phyloP scores from a whole-genome alignment of 2,888 invertebrate genomes.

The Boloria euphrosyne region DNA sequence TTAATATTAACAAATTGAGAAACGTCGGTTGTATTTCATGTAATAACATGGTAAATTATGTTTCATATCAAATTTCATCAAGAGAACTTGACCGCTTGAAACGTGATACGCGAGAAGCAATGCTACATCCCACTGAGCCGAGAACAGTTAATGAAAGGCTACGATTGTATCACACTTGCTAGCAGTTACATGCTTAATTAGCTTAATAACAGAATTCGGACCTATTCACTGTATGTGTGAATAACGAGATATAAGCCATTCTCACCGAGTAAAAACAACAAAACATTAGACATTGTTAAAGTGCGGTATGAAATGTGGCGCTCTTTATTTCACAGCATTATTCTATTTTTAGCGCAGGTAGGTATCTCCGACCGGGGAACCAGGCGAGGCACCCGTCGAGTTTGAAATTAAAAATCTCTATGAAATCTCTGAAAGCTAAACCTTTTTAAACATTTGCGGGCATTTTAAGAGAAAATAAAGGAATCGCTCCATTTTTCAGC shows the following conservation, averaged over 20 bases:
- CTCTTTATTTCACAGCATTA: slow-evolving; percentile 53
- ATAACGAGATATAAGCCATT: slow-evolving; percentile 42
- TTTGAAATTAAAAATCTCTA: slow-evolving; percentile 60
- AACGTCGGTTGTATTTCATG: slow-evolving; percentile 33
- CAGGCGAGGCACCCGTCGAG: slow-evolving; percentile 45
- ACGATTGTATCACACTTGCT: slow-evolving; percentile 47
- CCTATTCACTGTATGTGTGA: slow-evolving; percentile 40
- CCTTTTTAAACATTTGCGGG: slow-evolving; percentile 44
- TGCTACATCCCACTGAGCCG: slow-evolving; percentile 39
- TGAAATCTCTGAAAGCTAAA: slow-evolving; percentile 54
- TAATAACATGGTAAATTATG: slow-evolving; percentile 41
- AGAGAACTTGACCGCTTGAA: slow-evolving; percentile 49
- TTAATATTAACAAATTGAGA: slow-evolving; percentile 25
- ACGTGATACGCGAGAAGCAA: slow-evolving; percentile 47
- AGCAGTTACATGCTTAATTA: slow-evolving; percentile 62
- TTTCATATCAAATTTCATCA: slow-evolving; percentile 57
- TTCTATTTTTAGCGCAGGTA: slow-evolving; percentile 63
- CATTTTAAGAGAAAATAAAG: slow-evolving; percentile 21
- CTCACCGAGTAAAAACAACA: slow-evolving; percentile 45
- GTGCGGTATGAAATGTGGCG: slow-evolving; percentile 55
- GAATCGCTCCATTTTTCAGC: slow-evolving; percentile 7
- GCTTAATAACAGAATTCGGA: slow-evolving; percentile 52
- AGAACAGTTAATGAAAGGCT: slow-evolving; percentile 47
- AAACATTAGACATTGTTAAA: slow-evolving; percentile 39
- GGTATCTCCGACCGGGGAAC: slow-evolving; percentile 57